Percentiles rank a stretch among this genome's conserved stretches.
Conservation (phyloP, 2,113 vertebrate species). For the Pleuronectes platessa region DNA sequence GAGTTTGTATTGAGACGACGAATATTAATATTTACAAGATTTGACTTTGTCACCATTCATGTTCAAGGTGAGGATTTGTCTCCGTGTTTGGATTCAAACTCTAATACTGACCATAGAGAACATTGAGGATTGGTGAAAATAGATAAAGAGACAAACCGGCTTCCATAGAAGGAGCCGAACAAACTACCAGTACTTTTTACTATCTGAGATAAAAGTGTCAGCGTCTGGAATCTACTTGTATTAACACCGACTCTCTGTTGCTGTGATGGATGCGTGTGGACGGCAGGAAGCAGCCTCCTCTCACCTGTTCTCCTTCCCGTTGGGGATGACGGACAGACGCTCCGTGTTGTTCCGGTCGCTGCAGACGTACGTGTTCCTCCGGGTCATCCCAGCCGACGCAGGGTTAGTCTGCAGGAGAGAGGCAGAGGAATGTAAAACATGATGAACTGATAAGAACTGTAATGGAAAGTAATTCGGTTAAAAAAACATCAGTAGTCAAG, state of each 20-base stretch:
- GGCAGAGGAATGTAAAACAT: background rate
- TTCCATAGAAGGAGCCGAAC: too few relatives aligned
- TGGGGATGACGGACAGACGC: constrained; percentile 94
- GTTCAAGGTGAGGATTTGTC: background rate
- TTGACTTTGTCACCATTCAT: background rate
- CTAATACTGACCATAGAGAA: too few relatives aligned
- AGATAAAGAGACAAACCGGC: too few relatives aligned
- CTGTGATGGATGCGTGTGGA: too few relatives aligned
- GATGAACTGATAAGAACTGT: background rate
- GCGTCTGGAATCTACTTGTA: background rate
- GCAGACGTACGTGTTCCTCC: constrained; percentile 98
- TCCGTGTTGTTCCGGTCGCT: constrained; percentile 92
- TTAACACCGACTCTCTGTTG: too few relatives aligned
- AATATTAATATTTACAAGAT: background rate
- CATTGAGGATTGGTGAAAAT: too few relatives aligned
- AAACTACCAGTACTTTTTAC: too few relatives aligned
- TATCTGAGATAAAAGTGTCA: background rate
- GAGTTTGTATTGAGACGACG: too few relatives aligned
- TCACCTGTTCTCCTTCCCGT: constrained; percentile 98
- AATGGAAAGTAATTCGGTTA: too few relatives aligned
- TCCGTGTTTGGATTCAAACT: too few relatives aligned
- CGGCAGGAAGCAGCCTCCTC: background rate
- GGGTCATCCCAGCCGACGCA: constrained; percentile 92
- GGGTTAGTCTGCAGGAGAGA: constrained; percentile 86
- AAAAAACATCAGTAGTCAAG: too few relatives aligned